Base-by-base conservation (phyloP, 1,140 invertebrate species). In the Papilio polyxenes region DNA sequence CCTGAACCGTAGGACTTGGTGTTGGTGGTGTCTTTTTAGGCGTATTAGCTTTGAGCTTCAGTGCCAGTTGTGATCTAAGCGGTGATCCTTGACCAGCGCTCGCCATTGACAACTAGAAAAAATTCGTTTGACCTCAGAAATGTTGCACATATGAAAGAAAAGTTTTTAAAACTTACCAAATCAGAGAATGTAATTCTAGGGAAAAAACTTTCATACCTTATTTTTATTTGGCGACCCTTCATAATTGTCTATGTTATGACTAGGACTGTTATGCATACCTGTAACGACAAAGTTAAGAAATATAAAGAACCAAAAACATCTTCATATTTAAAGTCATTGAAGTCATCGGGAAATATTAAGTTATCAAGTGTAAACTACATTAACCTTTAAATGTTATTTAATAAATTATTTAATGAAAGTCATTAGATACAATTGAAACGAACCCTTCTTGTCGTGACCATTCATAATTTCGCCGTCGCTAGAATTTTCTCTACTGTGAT, bases 51-150 rank as follows among this genome's bases (percentile, higher is more conserved):
- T 95, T 96, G 76, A 96, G 90, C 93, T 96, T 96, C 78, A 96
- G 92, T 72, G 95, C 96, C 82, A 96, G 91, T 90, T 96, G 95
- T 53, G 96, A 96, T 83, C 96, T 89, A 74, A 96, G 89, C 59
- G 96, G 96, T 15, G 96, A 96, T 23, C 96, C 96, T 87, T 96
- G 95, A 20, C 95, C 95, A 81, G 95, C 95, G 85, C 94, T 94
- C 40, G 93, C 89, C 88, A 95, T 92, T 53, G 90, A 87, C 81
- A 93, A 83, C 94, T 95, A 83, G 62, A 90, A 92, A 82, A 77
- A 77, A 49, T n/a, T 17, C 0, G 40, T 44, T 44, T 44, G 40
- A 44, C 40, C 3, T 44, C 40, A 44, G 7, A 44, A 44, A 44
- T 44, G 40, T 44, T 44, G 40, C 3, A 44, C 40, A 44, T 44